phyloP scores from a whole-genome alignment of 1,140 invertebrate species.

The Ceratina calcarata region DNA sequence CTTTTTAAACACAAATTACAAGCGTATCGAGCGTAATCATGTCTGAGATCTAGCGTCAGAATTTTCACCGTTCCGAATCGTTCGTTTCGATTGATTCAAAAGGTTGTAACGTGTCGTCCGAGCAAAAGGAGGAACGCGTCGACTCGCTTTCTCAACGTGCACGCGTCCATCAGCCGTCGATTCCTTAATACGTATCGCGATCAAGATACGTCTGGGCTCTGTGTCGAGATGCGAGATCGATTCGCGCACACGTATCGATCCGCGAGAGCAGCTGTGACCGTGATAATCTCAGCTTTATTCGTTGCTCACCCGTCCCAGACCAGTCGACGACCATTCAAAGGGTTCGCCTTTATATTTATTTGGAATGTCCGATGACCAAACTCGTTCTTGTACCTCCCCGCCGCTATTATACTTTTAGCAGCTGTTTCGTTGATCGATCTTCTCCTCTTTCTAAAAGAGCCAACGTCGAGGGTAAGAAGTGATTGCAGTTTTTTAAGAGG shows the following conservation, averaged over 20 bases:
- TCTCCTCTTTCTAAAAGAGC: not conserved
- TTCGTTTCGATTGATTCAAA: not conserved
- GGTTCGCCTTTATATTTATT: conserved; percentile 32
- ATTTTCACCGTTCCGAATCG: no score
- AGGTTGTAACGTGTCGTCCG: conserved; percentile 4
- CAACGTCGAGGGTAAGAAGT: no score
- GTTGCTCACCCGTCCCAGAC: not conserved
- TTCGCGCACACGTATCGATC: conserved; percentile 27
- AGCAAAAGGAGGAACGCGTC: not conserved
- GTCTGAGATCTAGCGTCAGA: no score
- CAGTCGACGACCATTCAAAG: conserved; percentile 32
- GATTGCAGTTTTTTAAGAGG: no score
- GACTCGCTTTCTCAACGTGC: conserved; percentile 4
- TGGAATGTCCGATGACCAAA: conserved; percentile 46
- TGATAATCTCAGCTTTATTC: conserved; percentile 40
- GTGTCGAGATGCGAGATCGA: conserved; percentile 39
- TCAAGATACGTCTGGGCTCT: conserved; percentile 32
- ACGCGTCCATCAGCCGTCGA: conserved; percentile 41
- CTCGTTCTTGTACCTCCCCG: conserved; percentile 28
- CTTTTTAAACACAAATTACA: no score
- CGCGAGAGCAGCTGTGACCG: conserved; percentile 32
- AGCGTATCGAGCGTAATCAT: no score
- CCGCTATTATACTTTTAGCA: conserved; percentile 25
- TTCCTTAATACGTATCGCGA: conserved; percentile 32
- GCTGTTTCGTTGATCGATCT: not conserved